phyloP scores from a whole-genome alignment of 2,888 invertebrate species.

The Atrina japonica region DNA sequence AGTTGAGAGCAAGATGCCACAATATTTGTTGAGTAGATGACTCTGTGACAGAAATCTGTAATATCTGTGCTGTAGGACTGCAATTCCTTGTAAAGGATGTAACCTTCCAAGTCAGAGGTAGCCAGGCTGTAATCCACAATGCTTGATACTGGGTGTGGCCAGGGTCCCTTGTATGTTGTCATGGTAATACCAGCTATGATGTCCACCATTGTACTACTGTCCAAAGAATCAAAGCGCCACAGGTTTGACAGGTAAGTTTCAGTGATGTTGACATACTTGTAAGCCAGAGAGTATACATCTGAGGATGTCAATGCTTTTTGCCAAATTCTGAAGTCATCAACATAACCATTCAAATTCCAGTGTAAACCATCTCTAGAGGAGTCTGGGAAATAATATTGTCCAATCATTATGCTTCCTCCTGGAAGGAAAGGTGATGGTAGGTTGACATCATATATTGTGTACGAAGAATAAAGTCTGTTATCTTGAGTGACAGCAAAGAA shows the following conservation, averaged over 20 bases:
- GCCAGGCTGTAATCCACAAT: constrained; percentile 49
- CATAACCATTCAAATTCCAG: constrained; percentile 56
- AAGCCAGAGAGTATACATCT: constrained; percentile 52
- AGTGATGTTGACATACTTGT: constrained; percentile 32
- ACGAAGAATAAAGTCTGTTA: constrained; percentile 35
- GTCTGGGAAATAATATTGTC: constrained; percentile 50
- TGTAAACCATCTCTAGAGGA: constrained; percentile 26
- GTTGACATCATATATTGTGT: constrained; percentile 9
- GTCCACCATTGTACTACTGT: constrained; percentile 46
- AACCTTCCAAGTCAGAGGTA: constrained; percentile 8
- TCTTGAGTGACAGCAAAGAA: constrained; percentile 51
- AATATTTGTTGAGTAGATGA: constrained; percentile 29
- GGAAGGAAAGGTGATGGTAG: constrained; percentile 46
- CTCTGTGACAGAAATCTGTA: constrained; percentile 13
- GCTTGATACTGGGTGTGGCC: constrained; percentile 55
- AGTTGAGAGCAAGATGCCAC: constrained; percentile 33
- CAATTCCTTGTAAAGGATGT: constrained; percentile 18
- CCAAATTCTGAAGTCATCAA: constrained; percentile 67
- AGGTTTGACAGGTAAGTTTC: constrained; percentile 44
- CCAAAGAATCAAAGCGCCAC: constrained; percentile 62
- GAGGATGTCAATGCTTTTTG: constrained; percentile 44
- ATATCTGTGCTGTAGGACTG: background rate
- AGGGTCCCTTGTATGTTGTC: constrained; percentile 42
- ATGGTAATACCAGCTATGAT: constrained; percentile 38
- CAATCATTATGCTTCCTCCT: constrained; percentile 62